Percentiles rank a stretch among this genome's conserved stretches.
Conservation (phyloP, 2,888 invertebrate genomes). For the Tanypteryx hageni region DNA sequence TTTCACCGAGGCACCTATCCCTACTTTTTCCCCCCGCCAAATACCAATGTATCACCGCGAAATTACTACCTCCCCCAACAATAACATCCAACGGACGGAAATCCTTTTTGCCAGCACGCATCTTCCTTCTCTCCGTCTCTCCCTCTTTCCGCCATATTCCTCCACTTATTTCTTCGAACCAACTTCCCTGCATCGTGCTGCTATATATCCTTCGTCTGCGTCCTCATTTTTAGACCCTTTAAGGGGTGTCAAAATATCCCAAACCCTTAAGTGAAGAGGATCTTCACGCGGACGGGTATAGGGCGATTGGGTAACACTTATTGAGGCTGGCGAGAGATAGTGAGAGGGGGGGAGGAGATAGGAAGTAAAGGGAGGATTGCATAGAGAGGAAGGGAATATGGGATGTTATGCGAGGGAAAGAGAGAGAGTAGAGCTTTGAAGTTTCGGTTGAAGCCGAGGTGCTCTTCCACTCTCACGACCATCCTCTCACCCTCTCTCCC, state of each 20-base stretch:
- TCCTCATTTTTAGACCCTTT: no score
- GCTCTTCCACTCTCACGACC: not conserved
- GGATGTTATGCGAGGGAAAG: not conserved
- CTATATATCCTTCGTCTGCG: no score
- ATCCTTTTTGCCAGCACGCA: slow-evolving; percentile 4
- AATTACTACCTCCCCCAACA: slow-evolving; percentile 27
- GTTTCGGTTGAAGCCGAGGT: not conserved
- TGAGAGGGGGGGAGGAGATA: no score
- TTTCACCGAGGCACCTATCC: not conserved
- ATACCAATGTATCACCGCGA: slow-evolving; percentile 39
- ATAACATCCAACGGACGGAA: slow-evolving; percentile 12
- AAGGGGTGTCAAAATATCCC: no score
- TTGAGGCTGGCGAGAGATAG: no score
- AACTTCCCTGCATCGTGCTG: no score
- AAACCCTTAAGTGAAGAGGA: no score
- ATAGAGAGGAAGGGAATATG: not conserved
- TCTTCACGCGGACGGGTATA: no score
- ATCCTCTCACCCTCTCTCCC: not conserved
- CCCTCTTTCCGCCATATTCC: not conserved
- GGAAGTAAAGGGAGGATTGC: not conserved
- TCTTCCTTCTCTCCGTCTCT: not conserved
- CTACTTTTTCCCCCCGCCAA: not conserved
- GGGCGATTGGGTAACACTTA: no score
- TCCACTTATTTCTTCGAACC: not conserved
- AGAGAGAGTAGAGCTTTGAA: not conserved